A percentile compares a stretch with the other conserved stretches of the same genome.
These are phyloP conservation scores for Macrotrachela quadricornifera DNA, from an alignment of 1,140 invertebrate genomes.

Conservation along the genomic window DNA sequence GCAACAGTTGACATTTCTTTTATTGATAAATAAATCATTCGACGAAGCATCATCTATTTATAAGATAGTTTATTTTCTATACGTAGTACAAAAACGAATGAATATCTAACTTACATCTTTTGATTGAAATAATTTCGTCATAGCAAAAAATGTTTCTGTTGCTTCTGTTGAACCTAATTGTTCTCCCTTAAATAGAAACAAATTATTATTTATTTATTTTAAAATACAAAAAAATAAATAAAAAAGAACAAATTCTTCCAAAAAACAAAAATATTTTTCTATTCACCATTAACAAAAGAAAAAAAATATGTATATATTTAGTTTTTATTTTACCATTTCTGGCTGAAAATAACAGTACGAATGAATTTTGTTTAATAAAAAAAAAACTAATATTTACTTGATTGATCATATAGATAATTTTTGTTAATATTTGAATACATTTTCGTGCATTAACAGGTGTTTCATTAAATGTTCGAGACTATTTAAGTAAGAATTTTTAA, in stretches of 20 bases:
- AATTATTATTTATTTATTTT: constrained; percentile 1
- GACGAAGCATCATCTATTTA: constrained; percentile 44
- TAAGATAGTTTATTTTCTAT: background rate
- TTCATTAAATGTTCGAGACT: constrained; percentile 76
- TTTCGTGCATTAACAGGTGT: constrained; percentile 85
- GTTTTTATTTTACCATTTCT: constrained; percentile 1
- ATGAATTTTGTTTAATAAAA: background rate
- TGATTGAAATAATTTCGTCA: constrained; percentile 94
- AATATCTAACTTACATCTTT: constrained; percentile 56
- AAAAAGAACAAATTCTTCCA: background rate
- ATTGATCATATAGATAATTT: constrained; percentile 82
- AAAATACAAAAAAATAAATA: background rate
- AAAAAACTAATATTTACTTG: constrained; percentile 31
- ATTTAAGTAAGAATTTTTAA: background rate
- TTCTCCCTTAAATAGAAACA: constrained; percentile 44
- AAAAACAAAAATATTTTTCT: background rate
- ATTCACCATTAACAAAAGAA: background rate
- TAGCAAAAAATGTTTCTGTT: constrained; percentile 93
- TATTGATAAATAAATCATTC: constrained; percentile 88
- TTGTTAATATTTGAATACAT: constrained; percentile 83
- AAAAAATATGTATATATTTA: background rate
- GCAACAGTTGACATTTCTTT: constrained; percentile 82
- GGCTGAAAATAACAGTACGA: background rate
- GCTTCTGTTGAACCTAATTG: constrained; percentile 72
- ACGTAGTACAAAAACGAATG: background rate